phyloP scores from a whole-genome alignment of 2,888 invertebrate genomes.

The Digitonthophagus gazella region DNA sequence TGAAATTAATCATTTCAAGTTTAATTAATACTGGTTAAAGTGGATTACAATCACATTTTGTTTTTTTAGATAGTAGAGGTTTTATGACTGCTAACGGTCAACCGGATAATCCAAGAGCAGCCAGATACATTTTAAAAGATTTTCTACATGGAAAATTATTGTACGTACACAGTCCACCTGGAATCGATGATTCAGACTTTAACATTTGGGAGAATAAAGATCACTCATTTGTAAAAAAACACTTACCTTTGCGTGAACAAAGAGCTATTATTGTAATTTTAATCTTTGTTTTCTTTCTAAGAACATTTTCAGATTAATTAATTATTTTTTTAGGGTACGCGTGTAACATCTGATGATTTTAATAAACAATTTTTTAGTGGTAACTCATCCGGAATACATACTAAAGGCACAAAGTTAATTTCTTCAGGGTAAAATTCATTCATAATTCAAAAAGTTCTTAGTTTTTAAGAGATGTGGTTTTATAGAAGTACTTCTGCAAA shows the following conservation, averaged over 20 bases:
- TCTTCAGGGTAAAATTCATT: slow-evolving; percentile 15
- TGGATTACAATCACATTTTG: too few relatives aligned
- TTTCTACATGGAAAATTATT: slow-evolving; percentile 82
- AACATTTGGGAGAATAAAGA: slow-evolving; percentile 57
- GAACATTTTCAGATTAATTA: slow-evolving; percentile 12
- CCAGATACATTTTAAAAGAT: slow-evolving; percentile 88
- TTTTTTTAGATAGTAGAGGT: slow-evolving; percentile 77
- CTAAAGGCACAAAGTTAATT: slow-evolving; percentile 38
- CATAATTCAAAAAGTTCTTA: not conserved
- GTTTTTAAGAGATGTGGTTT: slow-evolving; percentile 22
- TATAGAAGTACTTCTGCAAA: slow-evolving; percentile 23
- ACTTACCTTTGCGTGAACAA: slow-evolving; percentile 55
- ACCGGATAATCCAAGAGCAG: slow-evolving; percentile 89
- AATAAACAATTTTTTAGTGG: slow-evolving; percentile 63
- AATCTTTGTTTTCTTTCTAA: slow-evolving; percentile 22
- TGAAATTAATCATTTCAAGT: too few relatives aligned
- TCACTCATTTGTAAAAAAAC: slow-evolving; percentile 47
- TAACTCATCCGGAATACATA: slow-evolving; percentile 44
- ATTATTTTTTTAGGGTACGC: slow-evolving; percentile 36
- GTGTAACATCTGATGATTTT: slow-evolving; percentile 55
- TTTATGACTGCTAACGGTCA: slow-evolving; percentile 96
- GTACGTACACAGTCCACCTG: slow-evolving; percentile 83
- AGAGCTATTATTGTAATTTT: slow-evolving; percentile 56
- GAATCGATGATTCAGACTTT: slow-evolving; percentile 59
- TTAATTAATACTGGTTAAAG: too few relatives aligned